Evolutionary conservation across 53 echinoderm and acorn worm genomes (phyloP).

Genomic region (Arbacia lixula): DNA sequence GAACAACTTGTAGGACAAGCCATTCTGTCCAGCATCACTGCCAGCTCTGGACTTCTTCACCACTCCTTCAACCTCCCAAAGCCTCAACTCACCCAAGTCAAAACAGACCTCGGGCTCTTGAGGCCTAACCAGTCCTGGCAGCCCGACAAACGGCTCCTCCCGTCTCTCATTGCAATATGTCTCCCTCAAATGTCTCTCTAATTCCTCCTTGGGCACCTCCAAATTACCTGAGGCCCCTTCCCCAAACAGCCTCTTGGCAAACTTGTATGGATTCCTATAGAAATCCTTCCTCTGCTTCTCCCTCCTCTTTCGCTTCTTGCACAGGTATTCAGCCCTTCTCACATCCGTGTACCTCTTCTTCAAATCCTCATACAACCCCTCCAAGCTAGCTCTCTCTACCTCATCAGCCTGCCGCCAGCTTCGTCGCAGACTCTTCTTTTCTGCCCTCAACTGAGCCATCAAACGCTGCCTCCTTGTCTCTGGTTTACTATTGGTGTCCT

Average conservation of each 20-base stretch:
- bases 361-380: conserved; percentile 32
- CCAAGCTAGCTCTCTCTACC: conserved; percentile 15
- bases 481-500: not conserved
- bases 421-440: conserved; percentile 22
- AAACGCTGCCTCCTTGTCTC: conserved; percentile 30
- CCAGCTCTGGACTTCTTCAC: no score
- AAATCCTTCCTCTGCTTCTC: not conserved
- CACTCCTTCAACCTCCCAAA: no score
- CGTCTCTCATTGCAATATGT: no score
- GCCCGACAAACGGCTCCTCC: no score
- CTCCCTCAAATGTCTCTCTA: no score
- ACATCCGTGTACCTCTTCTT: conserved; percentile 41
- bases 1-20: no score
- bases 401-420: conserved; percentile 36
- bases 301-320: conserved; percentile 21
- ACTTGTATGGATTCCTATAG: conserved; percentile 24
- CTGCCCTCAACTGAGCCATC: conserved; percentile 43
- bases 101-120: conserved; percentile 16
- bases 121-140: conserved; percentile 22
- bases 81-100: no score
- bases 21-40: no score
- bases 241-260: no score
- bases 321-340: conserved; percentile 11
- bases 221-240: conserved; percentile 21
- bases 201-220: no score